Evolutionary conservation across 2,113 vertebrate species (phyloP).

Genomic region (Amia ocellicauda): DNA sequence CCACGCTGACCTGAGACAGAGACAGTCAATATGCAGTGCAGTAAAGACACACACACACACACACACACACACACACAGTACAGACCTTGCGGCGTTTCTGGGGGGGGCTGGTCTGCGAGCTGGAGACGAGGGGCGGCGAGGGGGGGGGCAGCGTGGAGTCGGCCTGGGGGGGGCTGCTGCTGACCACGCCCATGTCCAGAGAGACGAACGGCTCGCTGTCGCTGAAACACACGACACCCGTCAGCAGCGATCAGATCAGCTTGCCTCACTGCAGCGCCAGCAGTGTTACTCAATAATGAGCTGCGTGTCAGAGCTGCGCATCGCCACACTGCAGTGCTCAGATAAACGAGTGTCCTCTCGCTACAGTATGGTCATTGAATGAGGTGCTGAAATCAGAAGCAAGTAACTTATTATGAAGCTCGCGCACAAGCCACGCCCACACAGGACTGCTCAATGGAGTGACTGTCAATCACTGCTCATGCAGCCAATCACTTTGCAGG

Average conservation of each 20-base stretch:
- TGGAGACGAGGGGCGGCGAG: constrained; percentile 56
- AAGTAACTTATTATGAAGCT: no score
- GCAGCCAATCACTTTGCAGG: no score
- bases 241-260: not conserved
- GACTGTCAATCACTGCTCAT: no score
- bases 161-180: constrained; percentile 29
- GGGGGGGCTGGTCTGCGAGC: constrained; percentile 63
- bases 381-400: no score
- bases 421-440: no score
- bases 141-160: constrained; percentile 42
- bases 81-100: constrained; percentile 68
- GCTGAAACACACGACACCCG: constrained; percentile 24
- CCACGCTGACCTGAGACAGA: constrained; percentile 46
- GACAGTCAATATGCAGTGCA: constrained; percentile 1
- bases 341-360: no score
- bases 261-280: constrained; percentile 33
- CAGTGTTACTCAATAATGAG: no score
- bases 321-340: no score
- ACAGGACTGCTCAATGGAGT: no score
- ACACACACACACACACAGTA: not conserved
- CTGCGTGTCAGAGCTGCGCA: no score
- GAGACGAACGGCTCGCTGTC: constrained; percentile 49
- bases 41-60: not conserved
- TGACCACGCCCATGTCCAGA: constrained; percentile 53
- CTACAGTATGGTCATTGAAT: no score